Evolutionary conservation across 2,888 invertebrate genomes (phyloP).

Genomic region (Lasioglossum vierecki): DNA sequence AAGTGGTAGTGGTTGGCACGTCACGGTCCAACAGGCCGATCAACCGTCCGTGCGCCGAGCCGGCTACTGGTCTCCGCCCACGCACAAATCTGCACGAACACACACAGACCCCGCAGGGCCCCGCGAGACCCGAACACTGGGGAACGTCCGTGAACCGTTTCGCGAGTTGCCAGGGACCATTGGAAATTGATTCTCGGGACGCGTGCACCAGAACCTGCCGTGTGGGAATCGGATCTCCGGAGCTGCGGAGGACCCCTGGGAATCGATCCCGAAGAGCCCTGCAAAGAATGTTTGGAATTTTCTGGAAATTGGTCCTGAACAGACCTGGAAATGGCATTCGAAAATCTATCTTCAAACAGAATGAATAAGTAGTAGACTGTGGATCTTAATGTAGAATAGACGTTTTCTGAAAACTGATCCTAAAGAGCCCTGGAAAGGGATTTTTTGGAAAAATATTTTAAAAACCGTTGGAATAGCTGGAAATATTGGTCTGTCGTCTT

Average conservation of each 20-base stretch:
- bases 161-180: neutral
- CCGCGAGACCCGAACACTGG: constrained; percentile 1
- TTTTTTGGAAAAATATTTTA: no score
- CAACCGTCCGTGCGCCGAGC: constrained; percentile 79
- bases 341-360: neutral
- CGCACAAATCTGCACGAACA: constrained; percentile 70
- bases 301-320: no score
- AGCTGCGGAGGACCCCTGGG: neutral
- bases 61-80: constrained; percentile 82
- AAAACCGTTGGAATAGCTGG: no score
- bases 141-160: constrained; percentile 15
- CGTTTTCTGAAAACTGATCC: neutral
- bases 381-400: neutral
- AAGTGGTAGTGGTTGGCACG: constrained; percentile 82
- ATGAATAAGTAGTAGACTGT: neutral
- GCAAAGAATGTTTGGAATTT: neutral
- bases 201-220: neutral
- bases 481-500: no score
- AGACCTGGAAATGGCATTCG: neutral
- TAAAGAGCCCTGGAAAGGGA: no score
- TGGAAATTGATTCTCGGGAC: neutral
- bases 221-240: neutral
- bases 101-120: neutral
- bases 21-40: constrained; percentile 83
- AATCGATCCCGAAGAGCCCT: neutral